phyloP scores from a whole-genome alignment of 2,797 vertebrate species.

The Acrocephalus scirpaceus region DNA sequence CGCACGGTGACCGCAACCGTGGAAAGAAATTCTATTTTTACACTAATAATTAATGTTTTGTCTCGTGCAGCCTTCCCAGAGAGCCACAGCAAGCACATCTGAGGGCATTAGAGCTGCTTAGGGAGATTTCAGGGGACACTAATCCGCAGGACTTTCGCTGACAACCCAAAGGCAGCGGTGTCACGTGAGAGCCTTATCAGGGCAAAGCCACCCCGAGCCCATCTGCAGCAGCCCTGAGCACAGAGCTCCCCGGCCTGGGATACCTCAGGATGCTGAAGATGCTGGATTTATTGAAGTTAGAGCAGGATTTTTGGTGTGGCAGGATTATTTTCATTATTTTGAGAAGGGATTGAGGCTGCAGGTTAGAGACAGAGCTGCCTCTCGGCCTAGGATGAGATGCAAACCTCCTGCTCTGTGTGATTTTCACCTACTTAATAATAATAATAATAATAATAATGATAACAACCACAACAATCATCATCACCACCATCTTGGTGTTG shows the following conservation, averaged over 20 bases:
- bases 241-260: neutral
- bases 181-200: neutral
- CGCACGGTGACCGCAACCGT: fast-evolving
- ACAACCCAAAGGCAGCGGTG: neutral
- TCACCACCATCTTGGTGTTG: neutral
- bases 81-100: constrained; percentile 28
- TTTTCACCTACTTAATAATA: neutral
- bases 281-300: neutral
- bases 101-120: constrained; percentile 42
- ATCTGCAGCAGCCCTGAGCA: neutral
- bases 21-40: neutral
- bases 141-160: neutral
- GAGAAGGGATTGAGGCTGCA: neutral
- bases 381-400: neutral
- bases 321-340: neutral
- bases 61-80: neutral
- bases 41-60: constrained; percentile 25
- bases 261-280: neutral
- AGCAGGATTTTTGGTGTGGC: fast-evolving
- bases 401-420: neutral
- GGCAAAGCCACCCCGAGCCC: neutral
- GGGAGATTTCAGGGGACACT: constrained; percentile 23
- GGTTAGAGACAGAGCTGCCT: neutral
- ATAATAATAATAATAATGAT: neutral
- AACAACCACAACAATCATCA: neutral